Conservation (phyloP, 2,797 vertebrate genomes). For the Halcyon leucocephala region DNA sequence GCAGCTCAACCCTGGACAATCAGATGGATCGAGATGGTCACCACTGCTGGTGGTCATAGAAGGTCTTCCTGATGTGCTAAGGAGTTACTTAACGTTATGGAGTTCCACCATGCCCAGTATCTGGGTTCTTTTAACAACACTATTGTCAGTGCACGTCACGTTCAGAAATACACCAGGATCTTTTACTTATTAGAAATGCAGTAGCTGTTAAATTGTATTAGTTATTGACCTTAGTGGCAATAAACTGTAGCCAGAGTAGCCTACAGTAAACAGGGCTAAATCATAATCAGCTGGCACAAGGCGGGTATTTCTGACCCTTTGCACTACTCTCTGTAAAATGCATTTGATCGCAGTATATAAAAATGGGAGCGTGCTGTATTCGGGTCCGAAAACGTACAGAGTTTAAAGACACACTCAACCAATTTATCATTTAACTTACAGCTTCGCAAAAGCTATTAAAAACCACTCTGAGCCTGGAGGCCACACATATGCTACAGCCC, state of each 20-base stretch:
- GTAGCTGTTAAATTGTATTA: conserved; percentile 60
- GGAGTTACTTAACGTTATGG: neutral
- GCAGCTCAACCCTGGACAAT: neutral
- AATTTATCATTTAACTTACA: conserved; percentile 60
- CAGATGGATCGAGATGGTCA: neutral
- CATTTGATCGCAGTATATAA: conserved; percentile 2
- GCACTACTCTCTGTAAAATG: neutral
- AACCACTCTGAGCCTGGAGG: conserved; percentile 56
- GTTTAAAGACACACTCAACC: conserved; percentile 43
- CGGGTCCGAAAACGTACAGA: neutral
- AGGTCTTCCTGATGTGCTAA: neutral
- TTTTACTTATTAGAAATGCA: conserved; percentile 48
- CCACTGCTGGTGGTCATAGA: neutral
- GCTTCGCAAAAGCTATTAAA: conserved; percentile 59
- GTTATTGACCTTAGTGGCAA: conserved; percentile 60
- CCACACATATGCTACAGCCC: conserved; percentile 43
- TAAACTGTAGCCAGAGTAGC: conserved; percentile 30
- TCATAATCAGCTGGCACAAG: conserved; percentile 20
- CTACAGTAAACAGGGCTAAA: conserved; percentile 23
- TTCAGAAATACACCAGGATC: neutral
- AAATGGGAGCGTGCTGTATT: neutral
- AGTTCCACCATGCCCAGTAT: neutral
- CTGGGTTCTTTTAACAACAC: neutral
- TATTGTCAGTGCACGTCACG: rapidly evolving
- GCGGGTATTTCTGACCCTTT: neutral